phyloP scores from a whole-genome alignment of 2,113 vertebrate genomes.

The Lutjanus erythropterus region DNA sequence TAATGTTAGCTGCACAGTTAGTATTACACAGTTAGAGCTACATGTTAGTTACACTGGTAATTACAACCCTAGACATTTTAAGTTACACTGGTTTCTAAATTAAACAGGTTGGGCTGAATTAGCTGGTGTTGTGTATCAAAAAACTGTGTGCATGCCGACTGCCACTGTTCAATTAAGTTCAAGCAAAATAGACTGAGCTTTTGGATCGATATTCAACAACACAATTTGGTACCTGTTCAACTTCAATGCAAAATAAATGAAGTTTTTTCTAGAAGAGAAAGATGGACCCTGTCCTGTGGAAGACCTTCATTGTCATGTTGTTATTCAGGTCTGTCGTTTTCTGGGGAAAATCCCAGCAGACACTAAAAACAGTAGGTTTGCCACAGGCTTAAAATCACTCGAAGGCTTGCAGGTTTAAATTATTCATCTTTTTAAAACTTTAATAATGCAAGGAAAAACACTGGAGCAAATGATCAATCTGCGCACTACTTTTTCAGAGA shows the following conservation, averaged over 20 bases:
- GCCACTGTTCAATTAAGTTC: too few relatives aligned
- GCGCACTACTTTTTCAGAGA: neutral
- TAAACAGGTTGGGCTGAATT: neutral
- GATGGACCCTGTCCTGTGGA: neutral
- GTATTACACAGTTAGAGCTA: too few relatives aligned
- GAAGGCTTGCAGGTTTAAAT: conserved; percentile 16
- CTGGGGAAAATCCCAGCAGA: conserved; percentile 14
- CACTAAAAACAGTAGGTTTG: conserved; percentile 16
- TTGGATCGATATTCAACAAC: neutral
- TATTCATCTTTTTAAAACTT: conserved; percentile 25
- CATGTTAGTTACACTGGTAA: too few relatives aligned
- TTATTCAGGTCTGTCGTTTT: neutral
- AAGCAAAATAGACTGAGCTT: too few relatives aligned
- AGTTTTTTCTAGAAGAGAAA: neutral
- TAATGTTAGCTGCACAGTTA: too few relatives aligned
- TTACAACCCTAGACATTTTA: too few relatives aligned
- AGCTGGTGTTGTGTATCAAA: neutral
- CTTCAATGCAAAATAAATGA: neutral
- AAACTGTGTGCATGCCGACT: neutral
- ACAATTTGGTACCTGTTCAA: neutral
- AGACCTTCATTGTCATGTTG: neutral
- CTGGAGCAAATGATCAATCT: neutral
- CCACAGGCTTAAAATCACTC: conserved; percentile 19
- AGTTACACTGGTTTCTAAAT: neutral
- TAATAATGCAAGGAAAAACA: conserved; percentile 25